Evolutionary conservation across 23 tunicate genomes (phyloP).

Genomic region (Halocynthia roretzi): DNA sequence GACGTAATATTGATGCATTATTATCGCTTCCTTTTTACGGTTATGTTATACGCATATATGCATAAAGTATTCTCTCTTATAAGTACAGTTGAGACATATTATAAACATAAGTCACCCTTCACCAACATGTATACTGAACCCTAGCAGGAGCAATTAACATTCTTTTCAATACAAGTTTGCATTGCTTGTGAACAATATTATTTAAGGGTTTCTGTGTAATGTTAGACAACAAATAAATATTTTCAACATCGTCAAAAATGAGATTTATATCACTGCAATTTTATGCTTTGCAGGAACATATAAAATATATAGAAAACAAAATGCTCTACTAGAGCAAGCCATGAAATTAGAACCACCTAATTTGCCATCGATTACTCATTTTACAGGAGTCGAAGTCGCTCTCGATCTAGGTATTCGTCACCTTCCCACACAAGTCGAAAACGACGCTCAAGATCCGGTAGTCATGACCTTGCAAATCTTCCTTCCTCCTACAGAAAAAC

Average conservation of each 20-base stretch:
- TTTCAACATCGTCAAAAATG: not conserved
- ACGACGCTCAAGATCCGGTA: slow-evolving; percentile 12
- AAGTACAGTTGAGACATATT: not conserved
- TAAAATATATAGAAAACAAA: too few species aligned
- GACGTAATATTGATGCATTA: not conserved
- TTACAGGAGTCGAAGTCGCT: not conserved
- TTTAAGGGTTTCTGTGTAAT: too few species aligned
- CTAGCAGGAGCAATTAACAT: too few species aligned
- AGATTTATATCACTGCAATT: not conserved
- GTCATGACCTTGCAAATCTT: slow-evolving; percentile 6
- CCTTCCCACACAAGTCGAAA: not conserved
- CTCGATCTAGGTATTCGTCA: slow-evolving; percentile 7
- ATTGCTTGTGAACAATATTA: too few species aligned
- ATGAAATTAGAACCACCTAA: too few species aligned
- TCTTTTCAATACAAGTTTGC: too few species aligned
- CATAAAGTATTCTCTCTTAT: not conserved
- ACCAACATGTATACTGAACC: too few species aligned
- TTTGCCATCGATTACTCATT: too few species aligned
- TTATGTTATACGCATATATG: too few species aligned
- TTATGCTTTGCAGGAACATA: not conserved
- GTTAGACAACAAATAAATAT: not conserved
- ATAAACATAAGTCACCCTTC: too few species aligned
- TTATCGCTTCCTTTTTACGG: not conserved
- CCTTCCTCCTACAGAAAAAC: slow-evolving; percentile 19
- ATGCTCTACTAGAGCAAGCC: too few species aligned